Conservation (phyloP, 2,888 invertebrate species). For the Agonopterix alstromeriana region DNA sequence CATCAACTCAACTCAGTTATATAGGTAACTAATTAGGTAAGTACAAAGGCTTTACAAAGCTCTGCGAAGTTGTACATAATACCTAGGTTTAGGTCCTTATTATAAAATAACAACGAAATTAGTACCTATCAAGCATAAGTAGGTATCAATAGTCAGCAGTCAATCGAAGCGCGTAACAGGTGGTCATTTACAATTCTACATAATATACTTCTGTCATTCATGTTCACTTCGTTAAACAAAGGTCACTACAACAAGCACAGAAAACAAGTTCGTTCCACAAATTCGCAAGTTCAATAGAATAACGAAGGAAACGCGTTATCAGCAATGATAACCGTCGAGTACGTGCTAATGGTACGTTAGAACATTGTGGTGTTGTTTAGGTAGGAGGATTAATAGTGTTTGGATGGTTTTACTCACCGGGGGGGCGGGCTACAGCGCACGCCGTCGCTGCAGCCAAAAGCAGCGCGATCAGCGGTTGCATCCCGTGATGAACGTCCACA, state of each 20-base stretch:
- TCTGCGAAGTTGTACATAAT: too few relatives aligned
- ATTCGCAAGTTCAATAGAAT: slow-evolving; percentile 14
- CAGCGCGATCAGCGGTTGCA: slow-evolving; percentile 41
- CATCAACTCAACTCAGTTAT: too few relatives aligned
- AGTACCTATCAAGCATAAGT: neutral
- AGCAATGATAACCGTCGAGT: slow-evolving; percentile 14
- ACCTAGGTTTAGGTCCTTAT: too few relatives aligned
- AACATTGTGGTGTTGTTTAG: neutral
- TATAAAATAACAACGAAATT: too few relatives aligned
- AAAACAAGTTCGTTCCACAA: neutral
- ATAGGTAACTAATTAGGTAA: too few relatives aligned
- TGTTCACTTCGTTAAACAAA: too few relatives aligned
- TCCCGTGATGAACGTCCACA: slow-evolving; percentile 25
- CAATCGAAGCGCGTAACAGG: slow-evolving; percentile 33
- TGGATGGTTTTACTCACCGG: slow-evolving; percentile 33
- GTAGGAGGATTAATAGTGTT: neutral
- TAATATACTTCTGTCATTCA: too few relatives aligned
- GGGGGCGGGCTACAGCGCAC: slow-evolving; percentile 39
- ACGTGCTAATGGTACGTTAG: neutral
- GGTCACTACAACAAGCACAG: neutral
- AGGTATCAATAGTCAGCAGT: neutral
- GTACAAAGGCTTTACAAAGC: too few relatives aligned
- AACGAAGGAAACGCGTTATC: slow-evolving; percentile 23
- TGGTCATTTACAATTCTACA: slow-evolving; percentile 14
- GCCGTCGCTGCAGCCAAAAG: slow-evolving; percentile 35